Conservation (phyloP, 2,113 vertebrate genomes). For the Chelonoidis abingdonii region DNA sequence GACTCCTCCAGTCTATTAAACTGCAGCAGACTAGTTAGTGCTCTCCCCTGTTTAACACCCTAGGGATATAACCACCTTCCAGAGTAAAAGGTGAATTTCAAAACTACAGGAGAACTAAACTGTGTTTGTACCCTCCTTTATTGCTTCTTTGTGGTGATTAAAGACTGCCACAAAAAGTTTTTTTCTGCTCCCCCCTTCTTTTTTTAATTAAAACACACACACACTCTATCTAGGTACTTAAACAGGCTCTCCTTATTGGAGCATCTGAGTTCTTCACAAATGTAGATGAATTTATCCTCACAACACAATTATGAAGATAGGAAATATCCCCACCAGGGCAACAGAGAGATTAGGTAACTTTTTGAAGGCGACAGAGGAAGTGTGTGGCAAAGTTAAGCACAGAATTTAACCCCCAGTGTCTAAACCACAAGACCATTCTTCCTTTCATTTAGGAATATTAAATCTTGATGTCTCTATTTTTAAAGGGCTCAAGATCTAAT, state of each 20-base stretch:
- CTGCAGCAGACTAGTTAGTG: background rate
- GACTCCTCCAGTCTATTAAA: background rate
- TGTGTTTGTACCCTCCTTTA: too few species aligned
- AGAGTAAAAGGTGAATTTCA: too few species aligned
- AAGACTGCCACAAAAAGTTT: too few species aligned
- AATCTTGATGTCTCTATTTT: background rate
- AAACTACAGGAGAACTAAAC: too few species aligned
- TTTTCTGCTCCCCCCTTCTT: too few species aligned
- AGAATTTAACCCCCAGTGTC: background rate
- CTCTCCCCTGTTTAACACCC: too few species aligned
- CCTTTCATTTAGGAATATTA: background rate
- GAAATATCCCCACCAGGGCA: background rate
- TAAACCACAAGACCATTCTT: background rate
- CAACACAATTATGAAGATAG: background rate
- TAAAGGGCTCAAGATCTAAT: background rate
- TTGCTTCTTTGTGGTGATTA: too few species aligned
- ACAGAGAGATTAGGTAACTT: background rate
- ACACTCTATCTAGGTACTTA: too few species aligned
- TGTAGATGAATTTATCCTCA: background rate
- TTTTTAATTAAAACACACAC: too few species aligned
- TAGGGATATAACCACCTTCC: too few species aligned
- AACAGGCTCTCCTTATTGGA: background rate
- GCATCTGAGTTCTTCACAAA: background rate
- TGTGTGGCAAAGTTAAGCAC: background rate
- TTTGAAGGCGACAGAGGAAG: background rate